These are phyloP conservation scores for Ascidia mentula DNA, from an alignment of 23 tunicate species.

Conservation along the genomic window DNA sequence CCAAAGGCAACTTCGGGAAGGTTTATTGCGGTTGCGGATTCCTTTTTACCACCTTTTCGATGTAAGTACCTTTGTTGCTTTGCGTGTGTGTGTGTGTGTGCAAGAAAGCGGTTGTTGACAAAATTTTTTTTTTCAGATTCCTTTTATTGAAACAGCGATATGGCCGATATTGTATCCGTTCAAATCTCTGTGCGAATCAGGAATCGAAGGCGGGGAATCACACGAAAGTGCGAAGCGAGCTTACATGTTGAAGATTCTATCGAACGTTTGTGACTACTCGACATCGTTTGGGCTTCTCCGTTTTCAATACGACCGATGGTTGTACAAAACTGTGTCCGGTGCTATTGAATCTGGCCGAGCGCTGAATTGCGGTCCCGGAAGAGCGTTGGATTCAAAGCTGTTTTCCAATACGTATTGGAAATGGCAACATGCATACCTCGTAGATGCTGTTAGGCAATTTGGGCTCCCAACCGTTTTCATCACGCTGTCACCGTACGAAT, in stretches of 20 bases:
- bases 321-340: not conserved
- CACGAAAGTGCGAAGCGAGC: not conserved
- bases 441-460: not conserved
- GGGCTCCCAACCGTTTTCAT: not conserved
- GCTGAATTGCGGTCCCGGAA: not conserved
- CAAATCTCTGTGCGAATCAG: not conserved
- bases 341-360: not conserved
- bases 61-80: no score
- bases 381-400: not conserved
- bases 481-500: not conserved
- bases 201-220: not conserved
- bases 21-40: no score
- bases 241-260: not conserved
- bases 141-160: no score
- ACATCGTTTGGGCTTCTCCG: not conserved
- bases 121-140: no score
- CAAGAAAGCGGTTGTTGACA: no score
- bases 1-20: no score
- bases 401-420: slow-evolving; percentile 2
- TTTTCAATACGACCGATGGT: slow-evolving; percentile 9
- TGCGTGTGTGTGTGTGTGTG: no score
- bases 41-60: no score
- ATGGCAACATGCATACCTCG: not conserved
- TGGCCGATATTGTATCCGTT: not conserved
- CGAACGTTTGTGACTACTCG: not conserved